Evolutionary conservation across 2,113 vertebrate genomes (phyloP).

Genomic region (Aplodontia rufa): DNA sequence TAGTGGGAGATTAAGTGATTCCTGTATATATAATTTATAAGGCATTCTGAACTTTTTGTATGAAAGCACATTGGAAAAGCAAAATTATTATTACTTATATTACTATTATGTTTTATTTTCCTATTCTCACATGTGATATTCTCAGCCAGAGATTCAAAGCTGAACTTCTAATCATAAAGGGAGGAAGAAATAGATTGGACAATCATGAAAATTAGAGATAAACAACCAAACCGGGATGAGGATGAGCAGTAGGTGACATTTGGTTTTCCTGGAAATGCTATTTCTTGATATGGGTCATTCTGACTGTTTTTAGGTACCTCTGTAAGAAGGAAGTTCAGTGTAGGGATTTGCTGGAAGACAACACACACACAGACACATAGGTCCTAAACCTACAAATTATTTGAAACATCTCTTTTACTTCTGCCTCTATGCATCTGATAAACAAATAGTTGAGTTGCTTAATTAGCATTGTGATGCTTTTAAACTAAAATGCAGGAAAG

Average conservation of each 20-base stretch:
- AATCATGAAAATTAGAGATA: background rate
- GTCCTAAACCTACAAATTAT: constrained; percentile 21
- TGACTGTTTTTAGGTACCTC: background rate
- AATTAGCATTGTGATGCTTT: background rate
- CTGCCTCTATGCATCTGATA: background rate
- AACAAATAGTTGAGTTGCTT: background rate
- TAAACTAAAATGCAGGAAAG: constrained; percentile 27
- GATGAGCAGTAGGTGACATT: background rate
- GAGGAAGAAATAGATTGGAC: background rate
- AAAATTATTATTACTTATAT: constrained; percentile 69
- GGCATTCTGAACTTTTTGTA: constrained; percentile 57
- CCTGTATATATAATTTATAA: constrained; percentile 76
- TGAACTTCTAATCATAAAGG: background rate
- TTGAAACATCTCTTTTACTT: constrained; percentile 47
- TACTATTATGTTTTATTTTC: constrained; percentile 36
- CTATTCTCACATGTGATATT: constrained; percentile 21
- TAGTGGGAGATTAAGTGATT: constrained; percentile 70
- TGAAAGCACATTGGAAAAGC: constrained; percentile 63
- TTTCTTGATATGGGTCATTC: background rate
- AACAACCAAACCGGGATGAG: background rate
- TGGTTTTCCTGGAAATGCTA: background rate
- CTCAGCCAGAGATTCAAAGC: constrained; percentile 14
- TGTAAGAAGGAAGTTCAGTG: background rate
- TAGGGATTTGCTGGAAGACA: background rate
- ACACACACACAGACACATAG: background rate